A percentile compares a stretch with the other conserved stretches of the same genome.
These are phyloP conservation scores for Lissonota sp. DNA, from an alignment of 2,888 invertebrate species.

Conservation along the genomic window DNA sequence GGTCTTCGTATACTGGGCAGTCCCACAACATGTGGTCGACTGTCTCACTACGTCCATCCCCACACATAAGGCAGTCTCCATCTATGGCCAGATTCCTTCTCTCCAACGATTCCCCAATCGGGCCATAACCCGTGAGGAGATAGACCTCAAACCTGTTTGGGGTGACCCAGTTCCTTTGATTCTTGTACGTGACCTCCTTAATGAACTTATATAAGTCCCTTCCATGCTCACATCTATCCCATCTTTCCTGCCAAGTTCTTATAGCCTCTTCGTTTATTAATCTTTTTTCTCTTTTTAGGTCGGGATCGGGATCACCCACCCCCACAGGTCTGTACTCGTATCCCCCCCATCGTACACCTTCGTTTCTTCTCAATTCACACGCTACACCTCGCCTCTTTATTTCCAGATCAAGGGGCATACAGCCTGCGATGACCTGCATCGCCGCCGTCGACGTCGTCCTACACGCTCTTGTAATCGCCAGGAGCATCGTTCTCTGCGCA, in stretches of 20 bases:
- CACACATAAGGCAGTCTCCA: not conserved
- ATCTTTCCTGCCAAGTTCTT: not conserved
- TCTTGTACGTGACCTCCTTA: not conserved
- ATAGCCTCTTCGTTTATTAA: not conserved
- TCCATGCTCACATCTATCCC: not conserved
- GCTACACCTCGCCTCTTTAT: not conserved
- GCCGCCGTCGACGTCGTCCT: conserved; percentile 18
- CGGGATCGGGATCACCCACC: not conserved
- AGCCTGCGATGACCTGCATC: conserved; percentile 1
- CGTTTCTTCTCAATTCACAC: not conserved
- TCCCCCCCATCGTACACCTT: not conserved
- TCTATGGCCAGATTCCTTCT: not conserved
- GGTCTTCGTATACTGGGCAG: not conserved
- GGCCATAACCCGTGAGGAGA: conserved; percentile 14
- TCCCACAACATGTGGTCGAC: conserved; percentile 10
- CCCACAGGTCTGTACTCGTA: conserved; percentile 2
- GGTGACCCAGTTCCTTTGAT: not conserved
- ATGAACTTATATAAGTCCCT: conserved; percentile 9
- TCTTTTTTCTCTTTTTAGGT: not conserved
- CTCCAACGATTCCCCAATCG: not conserved
- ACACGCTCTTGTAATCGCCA: conserved; percentile 8
- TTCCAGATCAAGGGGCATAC: conserved; percentile 19
- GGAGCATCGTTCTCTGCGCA: conserved; percentile 16
- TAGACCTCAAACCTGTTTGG: conserved; percentile 38
- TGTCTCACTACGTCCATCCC: not conserved